phyloP scores from a whole-genome alignment of 2,797 vertebrate species.

The Agapornis canus region DNA sequence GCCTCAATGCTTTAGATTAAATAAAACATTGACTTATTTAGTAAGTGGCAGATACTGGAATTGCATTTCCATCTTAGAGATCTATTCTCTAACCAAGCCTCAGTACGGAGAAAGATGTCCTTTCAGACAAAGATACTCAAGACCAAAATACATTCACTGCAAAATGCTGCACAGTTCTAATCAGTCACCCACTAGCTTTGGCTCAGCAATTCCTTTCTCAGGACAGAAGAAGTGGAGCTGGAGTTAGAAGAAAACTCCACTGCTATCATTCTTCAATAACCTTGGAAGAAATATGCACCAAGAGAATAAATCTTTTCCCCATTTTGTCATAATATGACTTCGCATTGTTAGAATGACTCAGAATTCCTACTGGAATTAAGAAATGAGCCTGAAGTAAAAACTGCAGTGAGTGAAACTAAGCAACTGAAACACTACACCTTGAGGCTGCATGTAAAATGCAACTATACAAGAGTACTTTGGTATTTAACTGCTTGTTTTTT shows the following conservation, averaged over 20 bases:
- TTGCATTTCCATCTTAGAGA: background rate
- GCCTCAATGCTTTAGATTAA: background rate
- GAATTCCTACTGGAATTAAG: background rate
- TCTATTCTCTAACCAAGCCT: background rate
- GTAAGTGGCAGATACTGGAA: background rate
- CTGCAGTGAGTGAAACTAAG: background rate
- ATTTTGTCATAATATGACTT: background rate
- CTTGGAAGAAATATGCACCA: background rate
- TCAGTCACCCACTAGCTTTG: background rate
- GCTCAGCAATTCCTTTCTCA: background rate
- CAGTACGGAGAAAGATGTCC: background rate
- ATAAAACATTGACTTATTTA: background rate
- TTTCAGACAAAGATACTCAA: background rate
- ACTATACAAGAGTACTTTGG: rapidly evolving
- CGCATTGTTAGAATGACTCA: background rate
- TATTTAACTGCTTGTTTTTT: rapidly evolving
- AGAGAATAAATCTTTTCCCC: background rate
- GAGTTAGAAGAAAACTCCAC: background rate
- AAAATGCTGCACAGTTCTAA: background rate
- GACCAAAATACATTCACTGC: background rate
- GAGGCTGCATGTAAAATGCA: background rate
- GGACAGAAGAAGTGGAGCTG: background rate
- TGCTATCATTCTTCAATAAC: background rate
- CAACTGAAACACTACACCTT: background rate
- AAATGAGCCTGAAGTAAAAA: background rate